These are phyloP conservation scores for Drosophila azteca DNA, from an alignment of 1,140 invertebrate species.

Conservation along the genomic window DNA sequence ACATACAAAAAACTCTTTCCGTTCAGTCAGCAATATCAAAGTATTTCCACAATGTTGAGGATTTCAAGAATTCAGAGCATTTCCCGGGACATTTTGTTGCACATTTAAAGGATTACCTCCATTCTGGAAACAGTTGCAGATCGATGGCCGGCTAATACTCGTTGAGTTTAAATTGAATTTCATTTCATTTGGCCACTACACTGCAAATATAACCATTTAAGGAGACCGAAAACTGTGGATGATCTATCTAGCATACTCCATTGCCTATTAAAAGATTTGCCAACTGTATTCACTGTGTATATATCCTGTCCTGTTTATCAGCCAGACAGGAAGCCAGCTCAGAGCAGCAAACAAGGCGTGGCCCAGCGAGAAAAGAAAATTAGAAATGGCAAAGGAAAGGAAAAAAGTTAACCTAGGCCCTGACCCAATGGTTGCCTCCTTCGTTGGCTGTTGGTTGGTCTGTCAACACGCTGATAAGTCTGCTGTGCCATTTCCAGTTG, in stretches of 20 bases:
- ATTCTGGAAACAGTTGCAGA: background rate
- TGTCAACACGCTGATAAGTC: slow-evolving; percentile 71
- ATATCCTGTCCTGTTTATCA: slow-evolving; percentile 9
- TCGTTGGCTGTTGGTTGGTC: slow-evolving; percentile 17
- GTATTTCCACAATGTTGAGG: slow-evolving; percentile 30
- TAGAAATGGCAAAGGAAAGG: slow-evolving; percentile 10
- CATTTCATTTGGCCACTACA: slow-evolving; percentile 18
- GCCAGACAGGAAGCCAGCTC: slow-evolving; percentile 21
- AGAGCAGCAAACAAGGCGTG: slow-evolving; percentile 29
- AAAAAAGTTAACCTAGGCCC: slow-evolving; percentile 34
- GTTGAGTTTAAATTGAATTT: slow-evolving; percentile 55
- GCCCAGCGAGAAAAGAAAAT: slow-evolving; percentile 48
- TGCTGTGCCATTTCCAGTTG: slow-evolving; percentile 28
- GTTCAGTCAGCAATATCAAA: slow-evolving; percentile 49
- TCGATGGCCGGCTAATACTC: slow-evolving; percentile 9
- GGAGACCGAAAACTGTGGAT: background rate
- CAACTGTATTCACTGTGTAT: too few relatives aligned
- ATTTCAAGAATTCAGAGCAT: slow-evolving; percentile 22
- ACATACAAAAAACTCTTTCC: slow-evolving; percentile 29
- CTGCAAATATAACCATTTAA: background rate
- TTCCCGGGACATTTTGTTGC: slow-evolving; percentile 30
- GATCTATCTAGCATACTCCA: too few relatives aligned
- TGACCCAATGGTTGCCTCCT: slow-evolving; percentile 1
- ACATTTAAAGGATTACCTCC: slow-evolving; percentile 7
- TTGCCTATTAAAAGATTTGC: too few relatives aligned